Evolutionary conservation across 2,113 vertebrate genomes (phyloP).

Genomic region (Atlantisia rogersi): DNA sequence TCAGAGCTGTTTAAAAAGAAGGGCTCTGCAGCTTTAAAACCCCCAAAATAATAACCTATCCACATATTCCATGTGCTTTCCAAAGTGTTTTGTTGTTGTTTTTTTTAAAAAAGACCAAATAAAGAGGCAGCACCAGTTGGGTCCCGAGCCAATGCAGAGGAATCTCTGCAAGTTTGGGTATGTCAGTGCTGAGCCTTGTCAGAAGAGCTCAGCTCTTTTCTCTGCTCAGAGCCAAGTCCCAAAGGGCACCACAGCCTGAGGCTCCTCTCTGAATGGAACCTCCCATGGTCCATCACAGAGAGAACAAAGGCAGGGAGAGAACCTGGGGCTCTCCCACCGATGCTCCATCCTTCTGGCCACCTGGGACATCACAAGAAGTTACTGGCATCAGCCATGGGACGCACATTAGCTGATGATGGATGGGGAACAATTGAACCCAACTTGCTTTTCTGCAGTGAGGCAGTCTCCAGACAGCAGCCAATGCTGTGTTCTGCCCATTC

Average conservation of each 20-base stretch:
- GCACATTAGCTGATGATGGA: background rate
- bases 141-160: background rate
- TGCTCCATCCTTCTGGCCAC: background rate
- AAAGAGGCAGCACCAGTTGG: background rate
- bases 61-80: background rate
- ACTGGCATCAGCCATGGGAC: accelerated
- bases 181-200: accelerated
- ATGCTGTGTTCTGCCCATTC: background rate
- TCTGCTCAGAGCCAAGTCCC: background rate
- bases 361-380: accelerated
- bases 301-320: background rate
- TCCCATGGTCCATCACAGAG: background rate
- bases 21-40: background rate
- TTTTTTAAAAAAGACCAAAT: background rate
- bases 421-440: background rate
- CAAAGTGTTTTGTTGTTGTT: background rate
- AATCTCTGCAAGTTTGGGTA: accelerated
- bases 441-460: background rate
- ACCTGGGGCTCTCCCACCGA: background rate
- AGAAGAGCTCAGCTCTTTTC: background rate
- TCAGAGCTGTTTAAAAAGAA: background rate
- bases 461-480: background rate
- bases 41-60: background rate
- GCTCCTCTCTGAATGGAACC: background rate
- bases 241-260: background rate